phyloP scores from a whole-genome alignment of 2,888 invertebrate genomes.

The Cataglyphis rosenhaueri region DNA sequence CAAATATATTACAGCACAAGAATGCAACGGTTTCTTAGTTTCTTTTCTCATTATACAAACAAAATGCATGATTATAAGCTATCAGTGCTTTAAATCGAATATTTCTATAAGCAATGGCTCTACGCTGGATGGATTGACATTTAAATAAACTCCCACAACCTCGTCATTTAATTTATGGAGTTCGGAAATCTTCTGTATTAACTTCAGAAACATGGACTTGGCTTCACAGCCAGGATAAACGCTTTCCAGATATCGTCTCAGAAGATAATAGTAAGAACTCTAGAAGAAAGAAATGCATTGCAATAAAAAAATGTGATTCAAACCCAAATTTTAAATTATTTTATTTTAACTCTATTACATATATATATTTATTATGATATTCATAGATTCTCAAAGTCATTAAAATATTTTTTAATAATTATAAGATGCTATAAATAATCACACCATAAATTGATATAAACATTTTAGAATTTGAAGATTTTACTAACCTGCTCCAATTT shows the following conservation, averaged over 20 bases:
- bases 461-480: background rate
- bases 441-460: background rate
- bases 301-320: background rate
- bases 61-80: slow-evolving; percentile 6
- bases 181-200: slow-evolving; percentile 96
- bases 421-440: background rate
- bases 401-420: slow-evolving; percentile 4
- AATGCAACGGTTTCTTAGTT: background rate
- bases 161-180: slow-evolving; percentile 95
- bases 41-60: background rate
- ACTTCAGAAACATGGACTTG: slow-evolving; percentile 93
- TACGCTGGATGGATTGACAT: slow-evolving; percentile 96
- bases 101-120: slow-evolving; percentile 98
- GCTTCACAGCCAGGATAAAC: slow-evolving; percentile 95
- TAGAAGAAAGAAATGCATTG: slow-evolving; percentile 83
- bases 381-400: background rate
- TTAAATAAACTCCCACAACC: slow-evolving; percentile 96
- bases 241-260: slow-evolving; percentile 94
- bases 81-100: slow-evolving; percentile 93
- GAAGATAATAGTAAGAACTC: slow-evolving; percentile 96
- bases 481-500: slow-evolving; percentile 92
- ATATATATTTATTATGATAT: slow-evolving; percentile 15
- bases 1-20: background rate
- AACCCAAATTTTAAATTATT: background rate
- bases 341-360: background rate